Evolutionary conservation across 2,888 invertebrate species (phyloP).

Genomic region (Athalia cordata): DNA sequence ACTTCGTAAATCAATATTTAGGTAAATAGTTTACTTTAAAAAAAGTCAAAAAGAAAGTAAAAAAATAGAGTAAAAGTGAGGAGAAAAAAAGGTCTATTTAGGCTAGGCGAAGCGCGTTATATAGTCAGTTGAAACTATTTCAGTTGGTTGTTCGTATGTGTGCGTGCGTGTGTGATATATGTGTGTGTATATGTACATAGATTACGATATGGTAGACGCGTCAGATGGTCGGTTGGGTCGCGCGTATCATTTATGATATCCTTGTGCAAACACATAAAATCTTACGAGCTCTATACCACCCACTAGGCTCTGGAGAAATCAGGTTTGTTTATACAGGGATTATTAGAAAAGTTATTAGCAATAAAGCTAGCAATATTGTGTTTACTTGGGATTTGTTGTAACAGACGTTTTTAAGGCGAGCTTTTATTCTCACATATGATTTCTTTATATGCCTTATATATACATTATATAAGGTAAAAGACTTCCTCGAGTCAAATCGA

Average conservation of each 20-base stretch:
- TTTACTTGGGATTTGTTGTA: constrained; percentile 42
- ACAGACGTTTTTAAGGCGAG: constrained; percentile 21
- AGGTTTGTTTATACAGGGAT: constrained; percentile 43
- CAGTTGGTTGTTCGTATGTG: background rate
- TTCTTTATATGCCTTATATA: background rate
- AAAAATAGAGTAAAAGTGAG: background rate
- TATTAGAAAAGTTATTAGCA: constrained; percentile 45
- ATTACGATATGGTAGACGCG: constrained; percentile 17
- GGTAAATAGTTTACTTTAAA: constrained; percentile 41
- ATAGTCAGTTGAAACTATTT: too few species aligned
- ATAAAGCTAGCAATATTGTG: constrained; percentile 42
- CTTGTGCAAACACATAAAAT: constrained; percentile 43
- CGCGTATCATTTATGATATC: constrained; percentile 43
- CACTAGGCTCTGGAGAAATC: constrained; percentile 40
- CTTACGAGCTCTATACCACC: constrained; percentile 43
- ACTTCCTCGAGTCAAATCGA: too few species aligned
- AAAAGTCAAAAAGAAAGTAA: background rate
- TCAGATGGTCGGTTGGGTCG: constrained; percentile 25
- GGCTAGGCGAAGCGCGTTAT: background rate
- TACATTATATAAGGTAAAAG: background rate
- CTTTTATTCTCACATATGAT: constrained; percentile 19
- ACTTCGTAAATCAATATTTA: constrained; percentile 44
- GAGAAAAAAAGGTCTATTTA: constrained; percentile 25
- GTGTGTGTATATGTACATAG: background rate
- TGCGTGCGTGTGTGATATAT: background rate